Base-by-base conservation (phyloP, 1,140 invertebrate genomes). In the Chironomus striatipennis region DNA sequence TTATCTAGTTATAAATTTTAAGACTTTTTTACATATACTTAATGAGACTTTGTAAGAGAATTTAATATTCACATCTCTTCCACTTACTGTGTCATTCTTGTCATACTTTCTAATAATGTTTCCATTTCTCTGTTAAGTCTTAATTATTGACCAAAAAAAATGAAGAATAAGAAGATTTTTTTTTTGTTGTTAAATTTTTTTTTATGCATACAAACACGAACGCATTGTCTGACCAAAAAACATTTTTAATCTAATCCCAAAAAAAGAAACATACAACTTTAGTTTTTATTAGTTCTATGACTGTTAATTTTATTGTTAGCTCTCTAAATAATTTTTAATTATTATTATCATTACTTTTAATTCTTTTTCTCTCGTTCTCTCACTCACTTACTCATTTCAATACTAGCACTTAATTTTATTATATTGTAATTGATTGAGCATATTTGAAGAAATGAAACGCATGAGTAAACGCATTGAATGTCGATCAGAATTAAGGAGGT, bases 251-350 rank as follows among this genome's bases (percentile, higher is more conserved):
- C 15, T n/a, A 12, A n/a, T 57, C 12, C 47, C n/a, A n/a, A 12
- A n/a, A 57, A n/a, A 12, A 12, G 15, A n/a, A 57, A 57, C 43
- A n/a, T n/a, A 47, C 43, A 1, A 8, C 47, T 57, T 57, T 15
- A 47, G 15, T 47, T 15, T 47, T 34, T n/a, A 57, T 57, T n/a
- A 57, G 12, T n/a, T 57, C 47, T 57, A 57, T 57, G 12, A 57
- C 12, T 57, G 47, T n/a, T 57, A 57, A 47, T 47, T 47, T 47
- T 9, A 10, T 34, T 34, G 8, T 47, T 47, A 47, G 43, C 43
- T 47, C 43, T 47, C 43, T 47, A 47, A 34, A 47, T 47, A 47
- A 57, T 57, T n/a, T 57, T n/a, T 57, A 57, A n/a, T 57, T 57
- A 57, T 57, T 57, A 57, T 34, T 34, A 57, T 57, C 15, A 57